phyloP scores from a whole-genome alignment of 1,140 invertebrate species.

The Parasteatoda tepidariorum region DNA sequence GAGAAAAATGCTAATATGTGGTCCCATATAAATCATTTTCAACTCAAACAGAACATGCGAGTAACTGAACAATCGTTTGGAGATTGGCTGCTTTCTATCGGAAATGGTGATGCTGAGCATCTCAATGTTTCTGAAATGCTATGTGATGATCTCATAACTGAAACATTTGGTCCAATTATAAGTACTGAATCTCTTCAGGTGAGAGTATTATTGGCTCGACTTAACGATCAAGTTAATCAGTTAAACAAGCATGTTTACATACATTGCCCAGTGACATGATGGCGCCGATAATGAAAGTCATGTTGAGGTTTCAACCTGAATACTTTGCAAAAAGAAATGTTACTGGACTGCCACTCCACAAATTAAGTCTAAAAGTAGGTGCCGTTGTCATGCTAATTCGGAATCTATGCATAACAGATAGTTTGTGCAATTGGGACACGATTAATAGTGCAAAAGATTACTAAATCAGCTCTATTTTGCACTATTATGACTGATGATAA shows the following conservation, averaged over 20 bases:
- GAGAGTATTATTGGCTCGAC: neutral
- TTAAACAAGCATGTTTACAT: neutral
- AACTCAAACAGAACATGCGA: slow-evolving; percentile 58
- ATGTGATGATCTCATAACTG: neutral
- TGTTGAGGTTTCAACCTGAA: slow-evolving; percentile 63
- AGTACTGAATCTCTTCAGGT: neutral
- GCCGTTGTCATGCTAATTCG: slow-evolving; percentile 67
- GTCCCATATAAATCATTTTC: neutral
- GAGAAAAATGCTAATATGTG: slow-evolving; percentile 65
- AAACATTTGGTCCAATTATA: neutral
- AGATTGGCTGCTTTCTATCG: slow-evolving; percentile 20
- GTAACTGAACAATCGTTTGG: slow-evolving; percentile 8
- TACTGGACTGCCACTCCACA: slow-evolving; percentile 68
- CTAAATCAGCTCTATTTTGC: slow-evolving; percentile 15
- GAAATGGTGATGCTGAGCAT: neutral
- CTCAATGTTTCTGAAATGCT: neutral
- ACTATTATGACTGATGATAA: neutral
- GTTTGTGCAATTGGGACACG: slow-evolving; percentile 69
- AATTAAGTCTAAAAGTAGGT: slow-evolving; percentile 67
- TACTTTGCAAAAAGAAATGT: slow-evolving; percentile 66
- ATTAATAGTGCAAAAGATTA: slow-evolving; percentile 64
- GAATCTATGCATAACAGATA: slow-evolving; percentile 65
- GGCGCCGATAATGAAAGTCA: neutral
- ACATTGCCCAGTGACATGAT: neutral
- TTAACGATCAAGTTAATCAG: neutral